These are phyloP conservation scores for Orycteropus afer DNA, from an alignment of 2,113 vertebrate genomes.

Conservation along the genomic window DNA sequence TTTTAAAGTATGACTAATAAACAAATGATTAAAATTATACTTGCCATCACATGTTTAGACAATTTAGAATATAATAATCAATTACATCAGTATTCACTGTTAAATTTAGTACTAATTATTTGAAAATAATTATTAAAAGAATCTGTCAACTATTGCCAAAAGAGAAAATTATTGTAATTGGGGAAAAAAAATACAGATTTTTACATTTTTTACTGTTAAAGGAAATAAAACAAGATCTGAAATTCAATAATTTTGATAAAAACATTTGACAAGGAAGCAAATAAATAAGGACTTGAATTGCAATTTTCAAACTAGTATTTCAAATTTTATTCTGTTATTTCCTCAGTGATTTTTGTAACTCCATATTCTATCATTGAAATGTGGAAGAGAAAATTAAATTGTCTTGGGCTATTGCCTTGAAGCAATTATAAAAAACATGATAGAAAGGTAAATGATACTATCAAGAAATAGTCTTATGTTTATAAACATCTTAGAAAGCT, in stretches of 20 bases:
- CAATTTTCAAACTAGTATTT: background rate
- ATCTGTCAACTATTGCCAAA: background rate
- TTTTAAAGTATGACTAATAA: background rate
- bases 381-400: slow-evolving; percentile 32
- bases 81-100: background rate
- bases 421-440: background rate
- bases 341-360: background rate
- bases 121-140: slow-evolving; percentile 11
- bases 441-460: background rate
- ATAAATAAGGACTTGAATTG: background rate
- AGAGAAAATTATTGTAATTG: slow-evolving; percentile 8
- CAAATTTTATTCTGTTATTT: slow-evolving; percentile 22
- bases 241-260: slow-evolving; percentile 19
- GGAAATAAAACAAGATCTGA: background rate
- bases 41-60: background rate
- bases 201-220: background rate
- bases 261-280: background rate
- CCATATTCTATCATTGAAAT: slow-evolving; percentile 9
- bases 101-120: slow-evolving; percentile 21
- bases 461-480: background rate
- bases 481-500: background rate
- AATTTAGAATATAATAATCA: background rate
- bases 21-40: slow-evolving; percentile 14
- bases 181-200: background rate
- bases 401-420: background rate